Evolutionary conservation across 2,113 vertebrate species (phyloP).

Genomic region (Mesoclemmys tuberculata): DNA sequence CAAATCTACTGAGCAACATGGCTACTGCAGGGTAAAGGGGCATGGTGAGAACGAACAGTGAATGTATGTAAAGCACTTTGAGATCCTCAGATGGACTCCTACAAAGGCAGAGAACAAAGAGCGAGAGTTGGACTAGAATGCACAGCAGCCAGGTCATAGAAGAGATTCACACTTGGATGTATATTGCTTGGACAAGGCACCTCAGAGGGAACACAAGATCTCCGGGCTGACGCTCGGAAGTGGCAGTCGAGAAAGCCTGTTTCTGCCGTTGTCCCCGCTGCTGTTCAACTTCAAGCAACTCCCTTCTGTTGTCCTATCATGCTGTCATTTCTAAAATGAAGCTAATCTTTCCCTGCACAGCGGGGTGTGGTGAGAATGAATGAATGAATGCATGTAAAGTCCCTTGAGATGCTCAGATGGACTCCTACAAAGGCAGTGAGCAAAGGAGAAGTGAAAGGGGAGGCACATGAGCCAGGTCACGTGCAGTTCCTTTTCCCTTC

Average conservation of each 20-base stretch:
- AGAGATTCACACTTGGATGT: neutral
- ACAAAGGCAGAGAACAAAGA: neutral
- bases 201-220: neutral
- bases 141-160: rapidly evolving
- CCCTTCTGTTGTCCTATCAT: neutral
- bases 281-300: neutral
- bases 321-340: neutral
- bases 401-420: neutral
- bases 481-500: neutral
- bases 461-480: neutral
- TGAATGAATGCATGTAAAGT: neutral
- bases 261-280: neutral
- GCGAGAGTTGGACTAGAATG: neutral
- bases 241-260: neutral
- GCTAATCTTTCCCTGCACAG: neutral
- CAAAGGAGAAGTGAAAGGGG: neutral
- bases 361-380: neutral
- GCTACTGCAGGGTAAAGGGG: neutral
- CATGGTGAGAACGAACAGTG: rapidly evolving
- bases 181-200: neutral
- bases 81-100: neutral
- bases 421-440: neutral
- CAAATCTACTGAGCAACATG: neutral
- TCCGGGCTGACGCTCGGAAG: rapidly evolving
- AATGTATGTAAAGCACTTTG: neutral